Evolutionary conservation across 2,113 vertebrate species (phyloP).

Genomic region (Aldabrachelys gigantea): DNA sequence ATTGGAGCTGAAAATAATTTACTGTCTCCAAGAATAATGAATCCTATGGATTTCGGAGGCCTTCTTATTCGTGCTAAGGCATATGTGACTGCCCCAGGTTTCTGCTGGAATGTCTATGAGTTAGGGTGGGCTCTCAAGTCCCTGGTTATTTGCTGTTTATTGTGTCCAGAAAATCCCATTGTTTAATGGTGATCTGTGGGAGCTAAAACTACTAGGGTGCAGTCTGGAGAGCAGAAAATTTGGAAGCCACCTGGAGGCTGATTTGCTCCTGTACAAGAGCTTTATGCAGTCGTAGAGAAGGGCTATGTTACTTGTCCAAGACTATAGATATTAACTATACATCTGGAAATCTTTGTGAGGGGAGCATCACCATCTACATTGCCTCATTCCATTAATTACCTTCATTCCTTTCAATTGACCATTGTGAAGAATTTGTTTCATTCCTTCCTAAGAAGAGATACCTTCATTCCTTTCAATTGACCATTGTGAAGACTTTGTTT

Average conservation of each 20-base stretch:
- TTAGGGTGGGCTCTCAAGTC: not conserved
- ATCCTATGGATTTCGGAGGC: not conserved
- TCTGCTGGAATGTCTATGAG: not conserved
- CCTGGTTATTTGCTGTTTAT: too few species aligned
- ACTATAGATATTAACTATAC: too few species aligned
- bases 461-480: constrained; percentile 7
- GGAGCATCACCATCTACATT: constrained; percentile 22
- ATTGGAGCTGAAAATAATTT: constrained; percentile 40
- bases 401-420: constrained; percentile 15
- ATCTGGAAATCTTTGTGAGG: too few species aligned
- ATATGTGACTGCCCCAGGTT: constrained; percentile 10
- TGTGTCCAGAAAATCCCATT: too few species aligned
- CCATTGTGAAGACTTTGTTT: constrained; percentile 9
- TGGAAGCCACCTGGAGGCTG: too few species aligned
- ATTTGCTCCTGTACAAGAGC: too few species aligned
- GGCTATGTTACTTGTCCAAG: too few species aligned
- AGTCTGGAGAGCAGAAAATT: too few species aligned
- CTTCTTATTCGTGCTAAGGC: constrained; percentile 9
- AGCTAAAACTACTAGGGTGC: too few species aligned
- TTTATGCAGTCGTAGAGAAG: too few species aligned
- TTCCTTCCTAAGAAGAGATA: too few species aligned
- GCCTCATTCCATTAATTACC: constrained; percentile 38
- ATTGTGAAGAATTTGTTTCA: constrained; percentile 13
- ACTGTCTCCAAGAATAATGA: constrained; percentile 29
- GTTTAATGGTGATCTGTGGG: too few species aligned